These are phyloP conservation scores for Nettapus auritus DNA, from an alignment of 2,113 vertebrate species.

Conservation along the genomic window DNA sequence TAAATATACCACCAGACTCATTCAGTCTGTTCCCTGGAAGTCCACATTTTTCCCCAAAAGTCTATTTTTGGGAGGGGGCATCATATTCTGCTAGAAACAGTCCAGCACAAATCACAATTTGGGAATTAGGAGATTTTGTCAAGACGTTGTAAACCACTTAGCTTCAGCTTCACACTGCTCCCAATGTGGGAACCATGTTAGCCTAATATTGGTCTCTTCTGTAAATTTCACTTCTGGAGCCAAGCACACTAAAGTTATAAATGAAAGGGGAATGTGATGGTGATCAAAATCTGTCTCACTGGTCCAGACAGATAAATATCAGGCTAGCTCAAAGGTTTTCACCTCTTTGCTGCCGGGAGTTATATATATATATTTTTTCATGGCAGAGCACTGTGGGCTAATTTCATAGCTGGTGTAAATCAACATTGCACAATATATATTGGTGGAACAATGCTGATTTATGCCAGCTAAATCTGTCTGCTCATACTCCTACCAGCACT, in stretches of 20 bases:
- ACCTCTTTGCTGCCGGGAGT: constrained; percentile 53
- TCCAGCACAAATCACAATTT: neutral
- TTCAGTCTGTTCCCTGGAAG: neutral
- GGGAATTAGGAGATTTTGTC: neutral
- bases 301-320: constrained; percentile 54
- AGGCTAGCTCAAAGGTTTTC: constrained; percentile 46
- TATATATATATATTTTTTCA: constrained; percentile 17
- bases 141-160: constrained; percentile 17
- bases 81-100: neutral
- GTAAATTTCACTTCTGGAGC: constrained; percentile 22
- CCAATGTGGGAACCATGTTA: neutral
- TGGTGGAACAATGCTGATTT: constrained; percentile 34
- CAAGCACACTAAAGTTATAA: neutral
- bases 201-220: neutral
- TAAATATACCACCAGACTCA: neutral
- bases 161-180: neutral
- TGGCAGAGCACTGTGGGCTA: constrained; percentile 42
- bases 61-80: neutral
- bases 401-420: constrained; percentile 64
- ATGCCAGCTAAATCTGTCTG: constrained; percentile 54
- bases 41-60: neutral
- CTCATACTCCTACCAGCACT: neutral
- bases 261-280: constrained; percentile 10
- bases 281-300: constrained; percentile 36
- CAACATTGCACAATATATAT: constrained; percentile 13